A percentile compares a stretch with the other conserved stretches of the same genome.
phyloP scores from a whole-genome alignment of 2,797 vertebrate genomes.

The Saxicola maurus region DNA sequence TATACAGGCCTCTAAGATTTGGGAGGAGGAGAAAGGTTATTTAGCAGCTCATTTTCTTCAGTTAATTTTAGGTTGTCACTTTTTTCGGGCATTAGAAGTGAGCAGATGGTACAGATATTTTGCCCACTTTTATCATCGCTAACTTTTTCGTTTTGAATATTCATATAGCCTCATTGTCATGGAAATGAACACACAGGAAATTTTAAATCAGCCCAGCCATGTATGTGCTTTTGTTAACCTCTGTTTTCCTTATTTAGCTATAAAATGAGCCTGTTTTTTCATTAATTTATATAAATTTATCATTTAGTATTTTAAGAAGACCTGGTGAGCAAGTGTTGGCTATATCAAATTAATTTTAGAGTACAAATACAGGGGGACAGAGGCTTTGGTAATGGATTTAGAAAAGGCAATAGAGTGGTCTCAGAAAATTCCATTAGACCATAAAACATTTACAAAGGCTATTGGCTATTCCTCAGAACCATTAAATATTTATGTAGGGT shows the following conservation, averaged over 20 bases:
- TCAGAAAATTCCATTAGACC: background rate
- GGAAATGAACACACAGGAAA: conserved; percentile 33
- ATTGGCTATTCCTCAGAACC: background rate
- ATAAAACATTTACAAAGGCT: background rate
- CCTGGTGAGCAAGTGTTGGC: background rate
- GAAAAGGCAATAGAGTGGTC: background rate
- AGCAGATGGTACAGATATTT: conserved; percentile 52
- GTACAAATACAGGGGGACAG: background rate
- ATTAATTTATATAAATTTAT: background rate
- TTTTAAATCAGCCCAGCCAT: conserved; percentile 7
- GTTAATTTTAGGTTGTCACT: conserved; percentile 40
- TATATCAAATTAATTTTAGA: background rate
- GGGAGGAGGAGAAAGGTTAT: background rate
- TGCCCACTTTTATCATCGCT: conserved; percentile 31
- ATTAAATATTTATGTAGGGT: background rate
- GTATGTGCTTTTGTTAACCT: conserved; percentile 8
- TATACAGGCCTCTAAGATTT: background rate
- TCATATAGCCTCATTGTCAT: conserved; percentile 54
- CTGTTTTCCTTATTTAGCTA: conserved; percentile 19
- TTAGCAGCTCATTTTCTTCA: conserved; percentile 15
- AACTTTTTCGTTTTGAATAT: conserved; percentile 24
- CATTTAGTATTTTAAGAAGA: background rate
- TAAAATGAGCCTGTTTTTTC: background rate
- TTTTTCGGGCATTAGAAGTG: background rate
- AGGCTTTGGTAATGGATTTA: background rate